Evolutionary conservation across 2,113 vertebrate species (phyloP).

Genomic region (Lamprotornis superbus): DNA sequence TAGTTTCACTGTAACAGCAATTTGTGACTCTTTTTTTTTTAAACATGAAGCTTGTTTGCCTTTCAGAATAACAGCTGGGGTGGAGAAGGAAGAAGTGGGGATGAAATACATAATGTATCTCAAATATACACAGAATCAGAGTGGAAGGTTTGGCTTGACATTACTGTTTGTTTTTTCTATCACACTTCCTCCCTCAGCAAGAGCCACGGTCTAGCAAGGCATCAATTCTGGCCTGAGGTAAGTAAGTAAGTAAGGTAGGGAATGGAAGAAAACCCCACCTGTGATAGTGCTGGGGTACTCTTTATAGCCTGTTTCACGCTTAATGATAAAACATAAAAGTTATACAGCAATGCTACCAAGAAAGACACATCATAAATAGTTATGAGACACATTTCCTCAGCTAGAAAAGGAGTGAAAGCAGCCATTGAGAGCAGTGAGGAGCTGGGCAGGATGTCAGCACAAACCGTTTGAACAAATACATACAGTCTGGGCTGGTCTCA

Average conservation of each 20-base stretch:
- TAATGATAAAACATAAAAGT: conserved; percentile 17
- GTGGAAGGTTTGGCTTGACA: not conserved
- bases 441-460: not conserved
- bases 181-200: not conserved
- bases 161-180: not conserved
- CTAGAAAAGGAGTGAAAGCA: conserved; percentile 2
- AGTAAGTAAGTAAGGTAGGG: not conserved
- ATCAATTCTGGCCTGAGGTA: not conserved
- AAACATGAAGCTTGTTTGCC: not conserved
- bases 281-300: not conserved
- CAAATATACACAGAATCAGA: not conserved
- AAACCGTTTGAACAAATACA: conserved; percentile 56
- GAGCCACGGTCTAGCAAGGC: not conserved
- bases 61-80: not conserved
- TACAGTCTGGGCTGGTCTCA: conserved; percentile 97
- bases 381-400: not conserved
- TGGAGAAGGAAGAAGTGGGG: not conserved
- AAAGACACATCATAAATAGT: not conserved
- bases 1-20: not conserved
- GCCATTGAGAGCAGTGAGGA: not conserved
- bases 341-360: not conserved
- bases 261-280: not conserved
- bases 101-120: not conserved
- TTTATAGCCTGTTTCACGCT: not conserved
- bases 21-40: not conserved